Base-by-base conservation (phyloP, 2,888 invertebrate genomes). In the Drosophila fulvimacula region DNA sequence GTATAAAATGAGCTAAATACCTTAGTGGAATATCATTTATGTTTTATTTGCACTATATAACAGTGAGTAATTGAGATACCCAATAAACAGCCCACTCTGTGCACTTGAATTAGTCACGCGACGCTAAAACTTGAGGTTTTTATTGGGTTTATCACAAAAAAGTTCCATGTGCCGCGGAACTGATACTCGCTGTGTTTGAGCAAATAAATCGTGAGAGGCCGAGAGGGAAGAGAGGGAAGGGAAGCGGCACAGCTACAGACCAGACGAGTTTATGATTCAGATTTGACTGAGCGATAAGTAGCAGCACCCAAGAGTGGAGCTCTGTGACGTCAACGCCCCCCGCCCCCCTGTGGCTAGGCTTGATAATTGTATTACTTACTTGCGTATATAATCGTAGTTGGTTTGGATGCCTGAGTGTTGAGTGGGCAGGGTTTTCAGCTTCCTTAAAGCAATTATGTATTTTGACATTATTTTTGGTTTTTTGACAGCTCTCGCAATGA, bases 51-150 rank as follows among this genome's bases (percentile, higher is more conserved):
- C 17, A 13, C 30, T 30, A 6, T 48, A 48, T 48, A 48, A 30
- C 30, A 27, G 17, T 30, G 30, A 27, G 13, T 44, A 27, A 19
- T 32, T 32, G 11, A 53, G 32, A 27, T 46, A 48, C 21, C 48
- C 38, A 64, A 67, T 69, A 69, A 60, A 60, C 21, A 58, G 59
- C 52, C 46, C 59, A 36, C 44, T 61, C 57, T 76, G 73, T 69
- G 73, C 72, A 76, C 57, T 74, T 60, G 21, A 77, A 67, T 86
- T 86, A 78, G 78, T 84, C 81, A 82, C 76, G 84, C 76, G 59
- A 56, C 58, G 56, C 65, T 59, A 72, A 4, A 62, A 62, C 58
- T 64, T 61, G 34, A 65, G 58, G 60, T 70, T 69, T 34, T 57
- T 61, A 61, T 51, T 62, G 57, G 46, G 49, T 42, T 69, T 62